phyloP scores from a whole-genome alignment of 1,140 invertebrate species.

The Macrobrachium nipponense region DNA sequence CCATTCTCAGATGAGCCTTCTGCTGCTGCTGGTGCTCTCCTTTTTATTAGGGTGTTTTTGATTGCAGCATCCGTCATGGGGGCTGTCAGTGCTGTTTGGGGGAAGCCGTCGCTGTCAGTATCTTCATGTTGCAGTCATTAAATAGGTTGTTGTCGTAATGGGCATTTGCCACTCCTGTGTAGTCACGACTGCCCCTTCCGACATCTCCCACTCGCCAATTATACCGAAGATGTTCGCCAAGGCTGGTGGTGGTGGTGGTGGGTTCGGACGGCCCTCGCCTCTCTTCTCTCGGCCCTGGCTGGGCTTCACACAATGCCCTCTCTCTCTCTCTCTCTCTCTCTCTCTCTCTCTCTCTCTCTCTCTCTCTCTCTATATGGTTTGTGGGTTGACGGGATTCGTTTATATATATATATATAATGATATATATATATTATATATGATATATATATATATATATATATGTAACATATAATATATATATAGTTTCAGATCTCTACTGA shows the following conservation, averaged over 20 bases:
- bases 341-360: too few species aligned
- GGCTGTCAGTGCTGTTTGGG: slow-evolving; percentile 37
- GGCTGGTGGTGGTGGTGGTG: not conserved
- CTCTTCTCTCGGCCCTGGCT: too few species aligned
- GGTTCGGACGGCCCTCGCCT: too few species aligned
- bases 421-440: too few species aligned
- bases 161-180: slow-evolving; percentile 35
- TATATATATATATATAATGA: too few species aligned
- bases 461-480: too few species aligned
- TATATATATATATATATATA: too few species aligned
- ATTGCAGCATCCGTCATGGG: slow-evolving; percentile 17
- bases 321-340: not conserved
- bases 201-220: slow-evolving; percentile 28
- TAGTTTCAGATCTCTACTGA: too few species aligned
- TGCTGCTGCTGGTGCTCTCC: not conserved
- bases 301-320: too few species aligned
- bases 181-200: slow-evolving; percentile 31
- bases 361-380: too few species aligned
- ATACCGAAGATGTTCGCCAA: slow-evolving; percentile 3
- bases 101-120: slow-evolving; percentile 13
- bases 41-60: not conserved
- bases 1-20: not conserved
- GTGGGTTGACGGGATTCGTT: too few species aligned
- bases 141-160: slow-evolving; percentile 35
- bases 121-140: slow-evolving; percentile 47